These are phyloP conservation scores for Sialis fuliginosa DNA, from an alignment of 2,888 invertebrate species.

Conservation along the genomic window DNA sequence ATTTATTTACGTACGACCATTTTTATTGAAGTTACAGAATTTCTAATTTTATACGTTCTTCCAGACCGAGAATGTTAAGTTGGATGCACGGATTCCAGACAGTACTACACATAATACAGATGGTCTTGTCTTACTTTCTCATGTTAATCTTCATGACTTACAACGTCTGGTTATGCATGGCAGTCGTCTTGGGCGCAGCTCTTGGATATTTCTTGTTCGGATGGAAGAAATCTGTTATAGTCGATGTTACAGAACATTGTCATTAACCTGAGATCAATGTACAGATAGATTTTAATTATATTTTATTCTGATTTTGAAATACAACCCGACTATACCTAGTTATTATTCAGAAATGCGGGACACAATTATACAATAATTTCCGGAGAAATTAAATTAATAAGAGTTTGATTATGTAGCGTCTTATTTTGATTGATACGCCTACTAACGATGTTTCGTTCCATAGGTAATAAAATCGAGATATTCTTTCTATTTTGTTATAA, in stretches of 20 bases:
- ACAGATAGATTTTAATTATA: background rate
- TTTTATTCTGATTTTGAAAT: no score
- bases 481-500: no score
- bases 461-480: no score
- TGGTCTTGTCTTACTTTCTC: conserved; percentile 78
- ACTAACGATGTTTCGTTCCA: no score
- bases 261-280: conserved; percentile 41
- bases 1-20: no score
- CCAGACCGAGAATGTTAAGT: conserved; percentile 72
- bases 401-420: no score
- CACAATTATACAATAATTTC: no score
- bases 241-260: conserved; percentile 91
- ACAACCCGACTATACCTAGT: no score
- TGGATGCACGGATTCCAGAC: conserved; percentile 74
- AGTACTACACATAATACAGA: conserved; percentile 72
- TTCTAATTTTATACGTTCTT: conserved; percentile 16
- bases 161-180: conserved; percentile 83
- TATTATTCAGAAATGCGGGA: no score
- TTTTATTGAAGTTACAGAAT: background rate
- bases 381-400: no score
- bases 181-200: conserved; percentile 76
- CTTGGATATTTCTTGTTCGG: conserved; percentile 89
- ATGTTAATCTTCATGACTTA: conserved; percentile 98
- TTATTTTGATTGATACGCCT: no score
- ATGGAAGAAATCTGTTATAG: conserved; percentile 86